Conservation (phyloP, 2,797 vertebrate genomes). For the Myiothlypis chrysogaster region DNA sequence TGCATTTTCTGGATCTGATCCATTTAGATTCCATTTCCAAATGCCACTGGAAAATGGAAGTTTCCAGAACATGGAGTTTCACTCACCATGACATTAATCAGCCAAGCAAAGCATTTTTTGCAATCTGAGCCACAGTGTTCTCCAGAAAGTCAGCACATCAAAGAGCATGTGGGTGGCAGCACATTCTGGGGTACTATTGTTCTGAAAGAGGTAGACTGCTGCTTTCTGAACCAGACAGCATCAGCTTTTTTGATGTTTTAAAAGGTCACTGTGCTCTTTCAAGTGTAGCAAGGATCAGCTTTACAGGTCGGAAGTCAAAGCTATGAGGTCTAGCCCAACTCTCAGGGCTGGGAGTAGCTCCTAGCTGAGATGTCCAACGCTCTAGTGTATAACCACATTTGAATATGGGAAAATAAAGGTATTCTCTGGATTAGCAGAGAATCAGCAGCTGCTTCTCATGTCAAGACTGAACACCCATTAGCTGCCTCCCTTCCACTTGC, state of each 20-base stretch:
- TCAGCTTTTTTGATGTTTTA: slow-evolving; percentile 82
- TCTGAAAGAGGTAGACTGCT: not conserved
- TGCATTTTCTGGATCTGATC: slow-evolving; percentile 83
- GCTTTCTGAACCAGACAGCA: not conserved
- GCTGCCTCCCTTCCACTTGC: not conserved
- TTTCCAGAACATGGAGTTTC: slow-evolving; percentile 86
- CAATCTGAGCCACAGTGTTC: not conserved
- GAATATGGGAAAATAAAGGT: not conserved
- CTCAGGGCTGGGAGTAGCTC: not conserved
- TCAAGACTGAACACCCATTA: not conserved
- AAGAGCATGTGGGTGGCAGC: not conserved
- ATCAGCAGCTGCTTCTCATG: not conserved
- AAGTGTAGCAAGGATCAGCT: not conserved
- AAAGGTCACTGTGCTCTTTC: slow-evolving; percentile 40
- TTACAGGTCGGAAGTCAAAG: not conserved
- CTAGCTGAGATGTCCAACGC: not conserved
- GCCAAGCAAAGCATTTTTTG: not conserved
- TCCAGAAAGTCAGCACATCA: not conserved
- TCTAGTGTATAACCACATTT: not conserved
- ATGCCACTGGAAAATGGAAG: slow-evolving; percentile 85
- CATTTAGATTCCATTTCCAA: slow-evolving; percentile 84
- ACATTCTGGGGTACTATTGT: not conserved
- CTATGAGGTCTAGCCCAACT: not conserved
- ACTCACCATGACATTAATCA: slow-evolving; percentile 75
- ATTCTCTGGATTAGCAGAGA: not conserved